Percentiles rank a stretch among this genome's conserved stretches.
These are phyloP conservation scores for Parapsyche elsis DNA, from an alignment of 1,140 invertebrate species.

Conservation along the genomic window DNA sequence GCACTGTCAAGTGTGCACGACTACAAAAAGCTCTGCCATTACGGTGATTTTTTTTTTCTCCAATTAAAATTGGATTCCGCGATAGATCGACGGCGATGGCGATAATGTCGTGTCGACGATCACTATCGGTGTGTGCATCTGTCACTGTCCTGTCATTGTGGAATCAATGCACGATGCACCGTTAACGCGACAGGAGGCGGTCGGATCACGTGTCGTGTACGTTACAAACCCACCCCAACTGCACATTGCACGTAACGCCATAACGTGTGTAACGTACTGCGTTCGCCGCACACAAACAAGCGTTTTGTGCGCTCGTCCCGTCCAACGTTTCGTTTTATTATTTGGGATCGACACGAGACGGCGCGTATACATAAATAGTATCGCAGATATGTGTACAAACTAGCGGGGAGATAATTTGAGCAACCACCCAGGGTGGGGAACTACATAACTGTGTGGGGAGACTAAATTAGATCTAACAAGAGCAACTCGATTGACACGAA, in stretches of 20 bases:
- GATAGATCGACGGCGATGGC: too few relatives aligned
- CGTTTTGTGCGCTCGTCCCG: too few relatives aligned
- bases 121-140: not conserved
- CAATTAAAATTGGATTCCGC: too few relatives aligned
- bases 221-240: not conserved
- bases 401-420: not conserved
- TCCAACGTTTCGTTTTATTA: too few relatives aligned
- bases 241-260: too few relatives aligned
- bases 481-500: too few relatives aligned
- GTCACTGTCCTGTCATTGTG: not conserved
- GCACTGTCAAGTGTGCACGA: constrained; percentile 21
- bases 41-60: not conserved
- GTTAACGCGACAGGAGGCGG: constrained; percentile 25
- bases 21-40: not conserved
- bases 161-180: constrained; percentile 24
- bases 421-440: too few relatives aligned
- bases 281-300: too few relatives aligned
- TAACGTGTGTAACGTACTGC: too few relatives aligned
- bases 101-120: not conserved
- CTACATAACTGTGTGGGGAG: too few relatives aligned
- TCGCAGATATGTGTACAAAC: constrained; percentile 28
- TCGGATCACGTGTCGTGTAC: constrained; percentile 32
- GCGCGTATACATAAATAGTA: not conserved
- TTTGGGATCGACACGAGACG: too few relatives aligned
- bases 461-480: too few relatives aligned